Base-by-base conservation (phyloP, 2,888 invertebrate genomes). In the Pseudeuparius sepicola region DNA sequence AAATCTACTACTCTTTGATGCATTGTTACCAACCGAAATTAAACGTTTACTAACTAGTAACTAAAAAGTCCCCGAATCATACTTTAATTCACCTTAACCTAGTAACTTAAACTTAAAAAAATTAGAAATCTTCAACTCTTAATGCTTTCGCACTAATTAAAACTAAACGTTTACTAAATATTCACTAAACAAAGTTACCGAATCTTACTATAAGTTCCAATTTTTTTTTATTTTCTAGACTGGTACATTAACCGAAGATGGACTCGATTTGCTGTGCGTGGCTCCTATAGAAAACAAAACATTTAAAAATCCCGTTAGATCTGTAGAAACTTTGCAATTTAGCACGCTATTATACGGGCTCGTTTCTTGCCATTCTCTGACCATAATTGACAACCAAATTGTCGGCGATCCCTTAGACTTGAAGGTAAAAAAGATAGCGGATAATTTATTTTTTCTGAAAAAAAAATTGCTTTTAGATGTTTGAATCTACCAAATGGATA, bases 351-450 rank as follows among this genome's bases (percentile, higher is more conserved):
- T 59, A 23, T 60, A 82, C 29, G 88, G 85, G 32, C 84, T 96
- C 81, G 92, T 87, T 0, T 76, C 85, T 0, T 96, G 94, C 54
- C 96, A 97, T 62, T 89, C 90, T 2, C 71, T 97, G 30, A 93
- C 93, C 0, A 70, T 90, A 38, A 83, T 98, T 44, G 84, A 92
- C 44, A 84, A 82, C 1, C 75, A 80, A 52, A 66, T 90, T 34
- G 80, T 82, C 24, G 97, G 97, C 0, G 97, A 98, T 64, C 97
- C 97, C 0, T 64, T 98, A 14, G 97, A 98, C 58, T 66, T 97
- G 15, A 92, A 88, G 68, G 77, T 77, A 39, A 49, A 38, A 20
- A 20, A 25, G 11, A 25, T 6, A 25, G 11, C 6, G 5, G 11
- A 25, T 10, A 10, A 10, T 25, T 25, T 6, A 25, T 11, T 12